Base-by-base conservation (phyloP, 2,888 invertebrate species). In the Dromius quadrimaculatus region DNA sequence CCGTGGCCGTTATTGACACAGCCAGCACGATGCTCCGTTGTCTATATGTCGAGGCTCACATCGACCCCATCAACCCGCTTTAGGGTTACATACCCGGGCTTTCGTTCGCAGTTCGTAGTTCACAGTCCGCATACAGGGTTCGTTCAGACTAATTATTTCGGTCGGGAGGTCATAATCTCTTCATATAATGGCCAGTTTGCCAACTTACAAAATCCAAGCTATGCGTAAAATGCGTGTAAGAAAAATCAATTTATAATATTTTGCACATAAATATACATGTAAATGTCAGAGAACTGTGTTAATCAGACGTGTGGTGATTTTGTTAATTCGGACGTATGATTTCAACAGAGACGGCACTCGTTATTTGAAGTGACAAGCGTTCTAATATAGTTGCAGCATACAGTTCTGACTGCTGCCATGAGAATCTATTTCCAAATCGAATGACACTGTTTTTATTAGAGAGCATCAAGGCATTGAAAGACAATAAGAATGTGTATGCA, bases 81-180 rank as follows among this genome's bases (percentile, higher is more conserved):
- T 63, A 71, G 81, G 82, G 82, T 82, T 82, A 82, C 82, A 82
- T 81, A n/a, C n/a, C n/a, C n/a, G n/a, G n/a, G 81, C 78, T 82
- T 81, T 81, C 80, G 79, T 81, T 82, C 79, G 79, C 80, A 80
- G 80, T 80, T 80, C 77, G 75, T n/a, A n/a, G n/a, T n/a, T n/a
- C n/a, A n/a, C n/a, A 79, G 79, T 80, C 80, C 76, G 74, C n/a
- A n/a, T n/a, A n/a, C n/a, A n/a, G 75, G 70, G 70, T 70, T 70
- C 70, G 74, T 78, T 76, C 75, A 72, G 79, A 80, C 82, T 83
- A 82, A 83, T 82, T 83, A 82, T 82, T 80, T 82, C 82, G 81
- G 82, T 82, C 79, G 82, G 80, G 78, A 81, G 82, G 81, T 82
- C 81, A 82, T 83, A 83, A 82, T 83, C 83, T 81, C 81, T 78